phyloP scores from a whole-genome alignment of 2,797 vertebrate species.

The Gymnoscopelus braueri region DNA sequence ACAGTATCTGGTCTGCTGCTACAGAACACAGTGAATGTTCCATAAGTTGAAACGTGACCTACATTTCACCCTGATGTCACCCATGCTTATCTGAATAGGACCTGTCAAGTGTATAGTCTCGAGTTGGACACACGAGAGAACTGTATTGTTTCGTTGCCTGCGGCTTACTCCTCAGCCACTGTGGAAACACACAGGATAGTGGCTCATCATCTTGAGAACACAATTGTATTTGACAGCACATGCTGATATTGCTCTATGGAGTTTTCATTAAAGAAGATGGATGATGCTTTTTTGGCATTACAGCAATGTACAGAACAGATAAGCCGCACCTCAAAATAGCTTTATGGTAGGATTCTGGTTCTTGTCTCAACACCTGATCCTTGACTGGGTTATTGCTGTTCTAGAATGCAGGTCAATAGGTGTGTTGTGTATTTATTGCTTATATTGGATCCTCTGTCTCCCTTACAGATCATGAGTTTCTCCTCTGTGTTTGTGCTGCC shows the following conservation, averaged over 20 bases:
- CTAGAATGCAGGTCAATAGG: conserved; percentile 28
- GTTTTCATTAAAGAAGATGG: not conserved
- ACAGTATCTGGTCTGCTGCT: not conserved
- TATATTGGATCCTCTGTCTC: conserved; percentile 22
- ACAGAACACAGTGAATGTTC: conserved; percentile 3
- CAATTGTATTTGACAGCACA: conserved; percentile 24
- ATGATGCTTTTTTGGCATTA: conserved; percentile 5
- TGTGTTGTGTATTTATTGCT: not conserved
- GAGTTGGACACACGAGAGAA: conserved; percentile 3
- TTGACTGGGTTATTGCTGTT: not conserved
- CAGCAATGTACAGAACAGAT: conserved; percentile 14
- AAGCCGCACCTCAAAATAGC: conserved; percentile 2
- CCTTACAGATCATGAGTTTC: conserved; percentile 83
- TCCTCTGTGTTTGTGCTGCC: conserved; percentile 85
- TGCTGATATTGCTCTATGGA: not conserved
- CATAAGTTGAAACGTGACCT: conserved; percentile 16
- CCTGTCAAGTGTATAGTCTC: not conserved
- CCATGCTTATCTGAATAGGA: not conserved
- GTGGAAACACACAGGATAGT: not conserved
- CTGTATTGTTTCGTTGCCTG: conserved; percentile 1
- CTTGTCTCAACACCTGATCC: conserved; percentile 6
- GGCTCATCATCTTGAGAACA: conserved; percentile 8
- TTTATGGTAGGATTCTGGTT: not conserved
- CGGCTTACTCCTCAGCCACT: conserved; percentile 4
- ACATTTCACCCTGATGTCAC: not conserved